phyloP scores from a whole-genome alignment of 1,140 invertebrate genomes.

The Oscheius sp. region DNA sequence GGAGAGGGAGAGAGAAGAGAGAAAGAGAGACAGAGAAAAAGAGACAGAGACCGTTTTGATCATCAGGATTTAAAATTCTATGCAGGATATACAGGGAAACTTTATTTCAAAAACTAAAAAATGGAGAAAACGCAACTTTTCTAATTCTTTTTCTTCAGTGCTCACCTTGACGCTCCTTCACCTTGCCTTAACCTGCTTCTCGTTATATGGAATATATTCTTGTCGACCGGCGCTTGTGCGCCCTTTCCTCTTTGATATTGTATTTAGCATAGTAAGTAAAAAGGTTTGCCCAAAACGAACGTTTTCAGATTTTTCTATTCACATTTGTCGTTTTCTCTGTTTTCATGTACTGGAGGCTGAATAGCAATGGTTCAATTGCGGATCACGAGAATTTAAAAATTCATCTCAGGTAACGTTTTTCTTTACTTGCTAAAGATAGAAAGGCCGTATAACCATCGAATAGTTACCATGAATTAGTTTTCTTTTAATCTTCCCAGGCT shows the following conservation, averaged over 20 bases:
- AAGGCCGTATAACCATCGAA: too few species aligned
- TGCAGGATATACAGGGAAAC: too few species aligned
- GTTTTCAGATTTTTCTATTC: conserved; percentile 29
- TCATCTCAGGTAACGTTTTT: conserved; percentile 34
- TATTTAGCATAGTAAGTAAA: conserved; percentile 21
- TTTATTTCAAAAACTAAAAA: too few species aligned
- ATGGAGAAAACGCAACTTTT: too few species aligned
- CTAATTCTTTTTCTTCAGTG: conserved; percentile 13
- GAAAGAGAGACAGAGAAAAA: background rate
- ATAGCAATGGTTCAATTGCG: conserved; percentile 17
- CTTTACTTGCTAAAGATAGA: too few species aligned
- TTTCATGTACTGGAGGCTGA: conserved; percentile 37
- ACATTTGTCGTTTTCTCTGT: conserved; percentile 29
- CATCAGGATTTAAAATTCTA: too few species aligned
- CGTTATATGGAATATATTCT: conserved; percentile 37
- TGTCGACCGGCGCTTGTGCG: conserved; percentile 31
- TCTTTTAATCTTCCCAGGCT: background rate
- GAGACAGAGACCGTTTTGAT: too few species aligned
- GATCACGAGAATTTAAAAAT: conserved; percentile 26
- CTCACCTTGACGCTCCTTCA: conserved; percentile 14
- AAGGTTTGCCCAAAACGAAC: background rate
- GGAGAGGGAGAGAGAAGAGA: too few species aligned
- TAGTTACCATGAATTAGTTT: too few species aligned
- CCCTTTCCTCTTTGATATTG: conserved; percentile 27
- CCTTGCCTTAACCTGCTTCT: conserved; percentile 28